phyloP scores from a whole-genome alignment of 2,113 vertebrate genomes.

The Equus quagga region DNA sequence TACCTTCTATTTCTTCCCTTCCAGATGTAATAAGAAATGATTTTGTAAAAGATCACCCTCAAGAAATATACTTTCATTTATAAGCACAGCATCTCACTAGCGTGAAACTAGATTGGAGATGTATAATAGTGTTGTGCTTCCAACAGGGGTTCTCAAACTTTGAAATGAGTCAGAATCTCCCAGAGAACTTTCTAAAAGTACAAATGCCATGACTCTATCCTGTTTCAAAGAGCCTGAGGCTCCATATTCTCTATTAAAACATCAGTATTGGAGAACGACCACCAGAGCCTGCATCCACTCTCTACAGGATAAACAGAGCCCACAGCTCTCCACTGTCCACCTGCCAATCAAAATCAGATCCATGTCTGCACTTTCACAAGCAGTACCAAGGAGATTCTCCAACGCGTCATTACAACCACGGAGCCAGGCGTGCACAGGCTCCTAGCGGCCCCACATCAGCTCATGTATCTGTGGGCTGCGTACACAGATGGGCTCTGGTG shows the following conservation, averaged over 20 bases:
- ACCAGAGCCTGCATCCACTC: not conserved
- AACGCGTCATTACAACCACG: conserved; percentile 51
- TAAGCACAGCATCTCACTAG: not conserved
- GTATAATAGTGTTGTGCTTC: not conserved
- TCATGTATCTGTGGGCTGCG: not conserved
- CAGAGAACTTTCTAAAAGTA: not conserved
- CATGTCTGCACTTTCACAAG: conserved; percentile 53
- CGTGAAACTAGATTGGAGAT: rapidly evolving
- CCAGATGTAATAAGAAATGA: conserved; percentile 47
- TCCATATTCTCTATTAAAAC: not conserved
- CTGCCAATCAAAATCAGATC: conserved; percentile 50
- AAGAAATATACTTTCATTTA: conserved; percentile 22
- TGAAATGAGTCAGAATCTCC: not conserved
- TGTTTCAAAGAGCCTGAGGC: not conserved
- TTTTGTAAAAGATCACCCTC: conserved; percentile 16
- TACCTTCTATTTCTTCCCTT: conserved; percentile 46
- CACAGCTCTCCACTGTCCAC: not conserved
- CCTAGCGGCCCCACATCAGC: not conserved
- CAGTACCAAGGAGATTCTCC: conserved; percentile 52
- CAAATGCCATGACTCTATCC: not conserved
- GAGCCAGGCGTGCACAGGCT: not conserved
- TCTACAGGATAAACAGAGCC: not conserved
- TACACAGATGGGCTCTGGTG: not conserved
- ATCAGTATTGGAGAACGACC: not conserved
- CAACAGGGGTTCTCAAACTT: not conserved